A percentile compares a stretch with the other conserved stretches of the same genome.
phyloP scores from a whole-genome alignment of 2,888 invertebrate genomes.

The Chorisops tibialis region DNA sequence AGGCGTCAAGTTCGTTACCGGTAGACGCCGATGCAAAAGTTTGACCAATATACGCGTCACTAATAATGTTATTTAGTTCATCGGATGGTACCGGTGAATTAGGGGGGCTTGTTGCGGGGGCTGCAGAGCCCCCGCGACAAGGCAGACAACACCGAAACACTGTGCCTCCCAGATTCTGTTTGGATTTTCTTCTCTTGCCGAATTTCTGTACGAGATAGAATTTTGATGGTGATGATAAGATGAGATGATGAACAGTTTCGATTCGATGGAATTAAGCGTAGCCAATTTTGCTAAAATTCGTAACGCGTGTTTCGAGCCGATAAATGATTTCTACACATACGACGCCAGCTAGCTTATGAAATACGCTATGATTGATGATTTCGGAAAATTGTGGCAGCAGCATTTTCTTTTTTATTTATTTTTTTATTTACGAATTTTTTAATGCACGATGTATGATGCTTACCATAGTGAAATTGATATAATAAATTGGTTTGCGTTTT shows the following conservation, averaged over 20 bases:
- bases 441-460: neutral
- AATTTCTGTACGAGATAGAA: slow-evolving; percentile 35
- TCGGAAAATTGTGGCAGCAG: neutral
- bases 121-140: slow-evolving; percentile 74
- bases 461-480: slow-evolving; percentile 5
- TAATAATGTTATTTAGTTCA: slow-evolving; percentile 41
- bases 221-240: slow-evolving; percentile 25
- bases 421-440: too few species aligned
- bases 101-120: slow-evolving; percentile 58
- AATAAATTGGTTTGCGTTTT: neutral
- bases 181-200: slow-evolving; percentile 43
- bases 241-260: slow-evolving; percentile 10
- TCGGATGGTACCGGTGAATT: slow-evolving; percentile 46
- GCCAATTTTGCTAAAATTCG: slow-evolving; percentile 16
- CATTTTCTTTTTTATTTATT: slow-evolving; percentile 8
- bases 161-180: slow-evolving; percentile 59
- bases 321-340: neutral
- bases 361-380: neutral
- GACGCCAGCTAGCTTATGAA: neutral
- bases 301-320: neutral
- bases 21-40: slow-evolving; percentile 34
- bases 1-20: slow-evolving; percentile 32
- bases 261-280: slow-evolving; percentile 16
- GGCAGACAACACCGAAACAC: slow-evolving; percentile 81
- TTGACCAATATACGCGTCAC: slow-evolving; percentile 33